Evolutionary conservation across 1,140 invertebrate genomes (phyloP), one percentile per base, ranked within the genome.

Genomic region (Bombus balteatus): DNA sequence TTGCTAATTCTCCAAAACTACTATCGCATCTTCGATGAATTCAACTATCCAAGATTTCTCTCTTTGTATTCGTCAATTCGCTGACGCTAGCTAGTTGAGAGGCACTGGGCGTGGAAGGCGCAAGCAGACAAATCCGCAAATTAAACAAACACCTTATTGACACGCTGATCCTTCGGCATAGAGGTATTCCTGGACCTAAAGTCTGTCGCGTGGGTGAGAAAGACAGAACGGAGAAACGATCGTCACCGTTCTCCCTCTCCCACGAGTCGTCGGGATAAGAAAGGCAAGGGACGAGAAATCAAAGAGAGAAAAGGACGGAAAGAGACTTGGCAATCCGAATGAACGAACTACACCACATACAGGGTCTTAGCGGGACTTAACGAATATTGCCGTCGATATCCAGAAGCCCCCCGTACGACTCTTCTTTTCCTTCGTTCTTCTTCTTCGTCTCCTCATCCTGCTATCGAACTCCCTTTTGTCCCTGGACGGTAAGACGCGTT

Each of bases 121-220:
- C 81, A 81, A 86, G 12, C 73, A 41, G 83, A 77, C 77, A 81
- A 89, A 94, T 93, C 90, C 90, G 87, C 87, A 93, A 94, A 93
- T 94, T 94, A 94, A 94, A 94, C 93, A 94, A 94, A 93, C 90
- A 92, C 91, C 90, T 91, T 93, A 92, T 92, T 93, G 94, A 94
- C 93, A 89, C 89, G 91, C 91, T 93, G 92, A 94, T 94, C 94
- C 93, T 88, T 77, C 53, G 66, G 74, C 77, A 85, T 83, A 70
- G 87, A 84, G 88, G 84, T 59, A 89, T 80, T 78, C 32, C 15
- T 47, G 74, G 15, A 66, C 34, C 66, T 43, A 43, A 73, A 47
- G 32, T 12, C 70, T 74, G 70, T 86, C 76, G 80, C 87, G 39
- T 87, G 88, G 82, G 80, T 83, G 84, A 88, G 84, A 47, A 83